phyloP scores from a whole-genome alignment of 2,113 vertebrate species.

The Tricholaema leucomelas region DNA sequence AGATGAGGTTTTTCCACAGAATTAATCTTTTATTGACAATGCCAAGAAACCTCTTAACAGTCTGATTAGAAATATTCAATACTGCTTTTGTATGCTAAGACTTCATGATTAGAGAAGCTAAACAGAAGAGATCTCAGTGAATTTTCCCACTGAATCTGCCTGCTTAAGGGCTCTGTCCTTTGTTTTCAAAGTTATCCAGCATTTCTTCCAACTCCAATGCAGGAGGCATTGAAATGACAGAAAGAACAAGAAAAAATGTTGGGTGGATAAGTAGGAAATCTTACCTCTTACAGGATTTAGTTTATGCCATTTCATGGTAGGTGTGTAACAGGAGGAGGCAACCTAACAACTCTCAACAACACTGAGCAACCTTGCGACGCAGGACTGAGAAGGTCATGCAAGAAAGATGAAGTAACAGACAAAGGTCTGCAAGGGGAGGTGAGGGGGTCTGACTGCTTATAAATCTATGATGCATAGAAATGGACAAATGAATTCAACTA shows the following conservation, averaged over 20 bases:
- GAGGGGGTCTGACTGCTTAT: background rate
- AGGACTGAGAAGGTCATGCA: background rate
- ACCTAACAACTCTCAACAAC: background rate
- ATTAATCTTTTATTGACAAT: background rate
- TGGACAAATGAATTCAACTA: background rate
- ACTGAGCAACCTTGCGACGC: background rate
- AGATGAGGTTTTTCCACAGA: background rate
- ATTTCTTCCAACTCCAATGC: background rate
- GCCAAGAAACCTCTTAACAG: background rate
- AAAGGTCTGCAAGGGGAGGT: background rate
- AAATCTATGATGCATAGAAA: background rate
- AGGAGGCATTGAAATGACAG: background rate
- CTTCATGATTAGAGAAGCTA: background rate
- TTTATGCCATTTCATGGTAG: background rate
- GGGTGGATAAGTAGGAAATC: background rate
- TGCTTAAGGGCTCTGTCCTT: background rate
- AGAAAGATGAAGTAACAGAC: background rate
- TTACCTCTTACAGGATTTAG: background rate
- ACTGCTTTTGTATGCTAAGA: background rate
- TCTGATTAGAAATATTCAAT: background rate
- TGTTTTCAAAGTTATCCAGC: background rate
- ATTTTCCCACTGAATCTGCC: background rate
- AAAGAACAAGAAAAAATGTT: background rate
- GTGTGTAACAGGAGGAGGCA: background rate
- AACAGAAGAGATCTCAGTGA: background rate